These are phyloP conservation scores for Mionectes macconnelli DNA, from an alignment of 2,113 vertebrate species.

Conservation along the genomic window DNA sequence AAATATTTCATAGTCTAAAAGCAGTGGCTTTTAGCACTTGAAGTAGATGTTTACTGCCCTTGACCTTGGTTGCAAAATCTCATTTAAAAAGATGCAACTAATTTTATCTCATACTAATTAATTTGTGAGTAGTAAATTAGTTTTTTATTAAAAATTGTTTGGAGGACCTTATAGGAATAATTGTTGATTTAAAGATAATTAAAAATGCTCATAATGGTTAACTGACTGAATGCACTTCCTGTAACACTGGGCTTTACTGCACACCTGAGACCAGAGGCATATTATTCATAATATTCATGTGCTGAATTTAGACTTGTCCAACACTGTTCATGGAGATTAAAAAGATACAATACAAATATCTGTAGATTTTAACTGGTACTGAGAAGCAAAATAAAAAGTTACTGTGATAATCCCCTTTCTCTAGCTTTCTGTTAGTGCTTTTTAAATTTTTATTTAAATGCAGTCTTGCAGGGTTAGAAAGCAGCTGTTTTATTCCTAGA, in stretches of 20 bases:
- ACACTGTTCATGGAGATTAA: neutral
- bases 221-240: conserved; percentile 3
- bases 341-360: neutral
- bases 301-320: neutral
- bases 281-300: neutral
- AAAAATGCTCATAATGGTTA: conserved; percentile 21
- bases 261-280: conserved; percentile 14
- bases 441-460: neutral
- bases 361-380: neutral
- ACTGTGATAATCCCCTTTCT: neutral
- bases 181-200: conserved; percentile 60
- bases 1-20: neutral
- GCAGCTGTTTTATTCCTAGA: neutral
- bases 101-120: conserved; percentile 47
- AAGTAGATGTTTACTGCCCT: conserved; percentile 11
- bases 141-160: conserved; percentile 42
- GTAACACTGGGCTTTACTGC: conserved; percentile 12
- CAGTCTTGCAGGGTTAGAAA: neutral
- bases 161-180: conserved; percentile 28
- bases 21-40: conserved; percentile 7
- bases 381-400: neutral
- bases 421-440: neutral
- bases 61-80: conserved; percentile 52
- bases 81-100: conserved; percentile 22
- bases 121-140: conserved; percentile 37